These are phyloP conservation scores for Urocynchramus pylzowi DNA, from an alignment of 2,113 vertebrate species.

Conservation along the genomic window DNA sequence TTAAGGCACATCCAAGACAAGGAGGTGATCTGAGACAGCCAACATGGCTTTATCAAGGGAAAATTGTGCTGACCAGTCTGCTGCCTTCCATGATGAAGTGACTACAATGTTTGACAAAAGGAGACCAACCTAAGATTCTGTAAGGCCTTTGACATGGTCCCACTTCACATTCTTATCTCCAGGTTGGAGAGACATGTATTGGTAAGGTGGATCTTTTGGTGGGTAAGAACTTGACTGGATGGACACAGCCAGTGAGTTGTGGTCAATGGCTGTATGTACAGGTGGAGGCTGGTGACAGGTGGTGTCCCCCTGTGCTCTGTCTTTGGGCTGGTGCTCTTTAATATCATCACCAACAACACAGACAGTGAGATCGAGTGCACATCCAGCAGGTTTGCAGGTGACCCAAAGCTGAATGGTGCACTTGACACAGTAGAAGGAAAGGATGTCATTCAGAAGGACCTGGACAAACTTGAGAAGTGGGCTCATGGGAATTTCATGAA, in stretches of 20 bases:
- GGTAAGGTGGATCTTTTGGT: background rate
- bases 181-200: background rate
- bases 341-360: background rate
- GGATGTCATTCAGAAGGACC: background rate
- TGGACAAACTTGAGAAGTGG: background rate
- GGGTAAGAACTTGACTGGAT: background rate
- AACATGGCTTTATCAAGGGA: background rate
- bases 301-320: too few species aligned
- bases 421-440: background rate
- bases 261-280: background rate
- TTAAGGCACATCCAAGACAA: background rate
- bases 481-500: background rate
- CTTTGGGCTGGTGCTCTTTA: background rate
- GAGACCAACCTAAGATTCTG: background rate
- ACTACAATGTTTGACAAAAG: background rate
- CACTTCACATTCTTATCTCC: background rate
- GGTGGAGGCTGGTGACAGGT: background rate
- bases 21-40: background rate
- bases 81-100: background rate
- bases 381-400: background rate
- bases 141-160: background rate
- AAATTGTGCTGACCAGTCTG: background rate
- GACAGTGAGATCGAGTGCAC: fast-evolving
- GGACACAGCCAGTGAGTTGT: background rate
- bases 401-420: background rate